These are phyloP conservation scores for Drosophila paramelanica DNA, from an alignment of 2,888 invertebrate species.

Conservation along the genomic window DNA sequence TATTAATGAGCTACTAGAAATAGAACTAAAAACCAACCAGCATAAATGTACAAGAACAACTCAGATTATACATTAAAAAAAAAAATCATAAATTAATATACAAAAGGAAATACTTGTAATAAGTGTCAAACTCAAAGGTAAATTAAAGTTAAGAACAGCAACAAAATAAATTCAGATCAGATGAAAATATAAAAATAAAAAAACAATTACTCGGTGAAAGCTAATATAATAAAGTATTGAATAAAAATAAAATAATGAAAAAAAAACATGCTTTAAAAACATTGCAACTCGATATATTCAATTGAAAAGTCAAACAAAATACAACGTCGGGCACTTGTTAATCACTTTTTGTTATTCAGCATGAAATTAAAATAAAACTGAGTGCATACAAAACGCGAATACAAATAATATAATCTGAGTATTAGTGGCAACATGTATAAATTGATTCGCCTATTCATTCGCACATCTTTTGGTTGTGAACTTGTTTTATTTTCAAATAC, in stretches of 20 bases:
- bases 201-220: conserved; percentile 9
- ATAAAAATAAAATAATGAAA: conserved; percentile 11
- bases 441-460: conserved; percentile 75
- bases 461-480: conserved; percentile 74
- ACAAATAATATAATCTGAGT: conserved; percentile 27
- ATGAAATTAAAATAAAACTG: conserved; percentile 61
- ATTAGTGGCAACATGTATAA: conserved; percentile 56
- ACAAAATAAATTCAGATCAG: conserved; percentile 20
- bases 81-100: neutral
- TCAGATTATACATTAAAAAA: conserved; percentile 1
- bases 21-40: conserved; percentile 22
- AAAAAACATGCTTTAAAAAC: conserved; percentile 43
- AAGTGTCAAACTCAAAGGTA: conserved; percentile 28
- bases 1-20: conserved; percentile 61
- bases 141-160: conserved; percentile 12
- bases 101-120: conserved; percentile 6
- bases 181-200: conserved; percentile 20
- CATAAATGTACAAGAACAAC: conserved; percentile 15
- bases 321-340: conserved; percentile 55
- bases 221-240: conserved; percentile 1
- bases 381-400: conserved; percentile 36
- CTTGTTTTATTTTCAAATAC: conserved; percentile 55
- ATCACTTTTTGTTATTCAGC: conserved; percentile 69
- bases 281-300: conserved; percentile 53
- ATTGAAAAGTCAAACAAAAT: conserved; percentile 45